These are phyloP conservation scores for Ataeniobius toweri DNA, from an alignment of 2,797 vertebrate genomes.

Conservation along the genomic window DNA sequence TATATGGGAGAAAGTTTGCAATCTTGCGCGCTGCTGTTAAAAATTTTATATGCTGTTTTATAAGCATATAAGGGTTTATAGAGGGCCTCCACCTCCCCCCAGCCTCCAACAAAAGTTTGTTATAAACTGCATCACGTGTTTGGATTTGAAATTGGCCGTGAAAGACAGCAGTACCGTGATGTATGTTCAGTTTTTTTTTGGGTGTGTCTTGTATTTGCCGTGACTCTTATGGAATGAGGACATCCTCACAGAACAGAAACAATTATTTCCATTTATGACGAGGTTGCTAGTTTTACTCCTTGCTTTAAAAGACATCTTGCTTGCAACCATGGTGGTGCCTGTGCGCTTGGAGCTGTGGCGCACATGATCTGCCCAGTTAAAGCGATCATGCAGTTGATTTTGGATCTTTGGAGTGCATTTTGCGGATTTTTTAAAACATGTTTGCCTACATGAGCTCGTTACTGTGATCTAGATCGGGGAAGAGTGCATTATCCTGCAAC, in stretches of 20 bases:
- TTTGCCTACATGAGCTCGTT: background rate
- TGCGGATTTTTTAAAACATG: constrained; percentile 22
- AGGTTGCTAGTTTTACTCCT: constrained; percentile 66
- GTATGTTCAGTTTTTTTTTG: constrained; percentile 25
- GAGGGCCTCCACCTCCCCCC: constrained; percentile 82
- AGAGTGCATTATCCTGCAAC: background rate
- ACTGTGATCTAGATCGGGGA: background rate
- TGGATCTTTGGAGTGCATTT: constrained; percentile 10
- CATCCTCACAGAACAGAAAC: background rate
- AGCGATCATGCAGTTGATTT: constrained; percentile 29
- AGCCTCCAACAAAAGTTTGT: constrained; percentile 98
- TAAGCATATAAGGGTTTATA: constrained; percentile 99
- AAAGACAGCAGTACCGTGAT: constrained; percentile 81
- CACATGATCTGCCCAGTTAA: constrained; percentile 50
- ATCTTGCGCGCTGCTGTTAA: constrained; percentile 96
- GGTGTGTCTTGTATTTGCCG: constrained; percentile 19
- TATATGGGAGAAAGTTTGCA: constrained; percentile 93
- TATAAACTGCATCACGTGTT: constrained; percentile 99
- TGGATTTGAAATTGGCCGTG: constrained; percentile 99
- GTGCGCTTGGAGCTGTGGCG: constrained; percentile 47
- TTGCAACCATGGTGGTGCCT: constrained; percentile 63
- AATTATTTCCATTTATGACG: constrained; percentile 33
- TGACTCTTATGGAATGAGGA: constrained; percentile 27
- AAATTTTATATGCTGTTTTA: constrained; percentile 99
- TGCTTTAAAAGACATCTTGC: constrained; percentile 60